Evolutionary conservation across 2,797 vertebrate genomes (phyloP).

Genomic region (Morelia viridis): DNA sequence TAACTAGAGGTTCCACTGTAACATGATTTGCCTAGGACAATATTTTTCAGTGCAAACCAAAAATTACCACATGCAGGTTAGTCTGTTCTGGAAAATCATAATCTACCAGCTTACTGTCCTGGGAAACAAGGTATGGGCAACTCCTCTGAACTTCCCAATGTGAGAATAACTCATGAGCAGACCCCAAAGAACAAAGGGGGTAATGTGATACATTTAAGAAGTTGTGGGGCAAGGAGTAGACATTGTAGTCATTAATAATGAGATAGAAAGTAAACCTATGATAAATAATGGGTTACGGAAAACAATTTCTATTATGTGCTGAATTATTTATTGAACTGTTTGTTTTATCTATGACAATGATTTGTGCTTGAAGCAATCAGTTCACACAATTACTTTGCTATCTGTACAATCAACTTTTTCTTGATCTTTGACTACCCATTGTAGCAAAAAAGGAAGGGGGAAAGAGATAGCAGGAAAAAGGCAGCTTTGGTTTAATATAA

Average conservation of each 20-base stretch:
- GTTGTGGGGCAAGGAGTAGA: not conserved
- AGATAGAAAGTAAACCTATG: not conserved
- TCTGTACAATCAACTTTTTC: not conserved
- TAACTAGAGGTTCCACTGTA: too few species aligned
- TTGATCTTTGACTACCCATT: not conserved
- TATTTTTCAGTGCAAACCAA: not conserved
- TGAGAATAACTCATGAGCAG: not conserved
- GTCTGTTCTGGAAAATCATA: not conserved
- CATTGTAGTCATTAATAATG: too few species aligned
- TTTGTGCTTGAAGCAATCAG: not conserved
- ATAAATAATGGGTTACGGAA: not conserved
- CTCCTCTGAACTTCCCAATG: not conserved
- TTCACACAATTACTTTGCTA: not conserved
- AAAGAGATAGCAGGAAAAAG: not conserved
- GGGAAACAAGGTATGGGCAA: not conserved
- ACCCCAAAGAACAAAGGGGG: not conserved
- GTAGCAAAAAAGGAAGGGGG: not conserved
- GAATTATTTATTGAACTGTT: not conserved
- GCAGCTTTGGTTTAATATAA: not conserved
- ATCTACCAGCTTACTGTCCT: not conserved
- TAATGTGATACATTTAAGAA: not conserved
- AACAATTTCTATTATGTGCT: not conserved
- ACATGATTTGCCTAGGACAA: not conserved
- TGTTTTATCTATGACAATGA: not conserved
- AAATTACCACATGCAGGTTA: not conserved